Conservation (phyloP, 2,888 invertebrate species). For the Ennomos quercinarius region DNA sequence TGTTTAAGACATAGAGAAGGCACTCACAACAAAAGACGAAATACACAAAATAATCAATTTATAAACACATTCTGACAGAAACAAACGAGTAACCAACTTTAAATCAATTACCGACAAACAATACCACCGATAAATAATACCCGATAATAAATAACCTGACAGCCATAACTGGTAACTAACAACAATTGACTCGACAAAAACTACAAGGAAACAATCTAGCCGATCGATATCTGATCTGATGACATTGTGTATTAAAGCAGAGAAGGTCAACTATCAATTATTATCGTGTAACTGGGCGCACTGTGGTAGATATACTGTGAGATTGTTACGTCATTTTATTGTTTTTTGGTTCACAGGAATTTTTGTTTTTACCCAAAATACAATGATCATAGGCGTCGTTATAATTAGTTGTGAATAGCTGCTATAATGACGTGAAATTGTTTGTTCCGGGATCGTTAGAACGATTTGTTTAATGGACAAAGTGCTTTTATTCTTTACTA, state of each 20-base stretch:
- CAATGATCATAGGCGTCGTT: background rate
- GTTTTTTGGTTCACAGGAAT: slow-evolving; percentile 23
- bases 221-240: slow-evolving; percentile 32
- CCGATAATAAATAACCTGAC: slow-evolving; percentile 17
- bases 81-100: slow-evolving; percentile 5
- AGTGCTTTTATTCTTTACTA: too few species aligned
- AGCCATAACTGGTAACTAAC: slow-evolving; percentile 8
- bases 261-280: slow-evolving; percentile 32
- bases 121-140: slow-evolving; percentile 11
- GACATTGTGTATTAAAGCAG: slow-evolving; percentile 24
- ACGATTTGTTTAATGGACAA: too few species aligned
- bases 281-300: slow-evolving; percentile 17
- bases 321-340: slow-evolving; percentile 17
- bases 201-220: slow-evolving; percentile 29
- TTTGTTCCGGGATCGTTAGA: too few species aligned
- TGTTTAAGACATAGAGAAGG: too few species aligned
- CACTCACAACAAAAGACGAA: too few species aligned
- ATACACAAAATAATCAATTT: too few species aligned
- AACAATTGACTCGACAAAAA: slow-evolving; percentile 34
- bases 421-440: background rate
- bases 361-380: background rate
- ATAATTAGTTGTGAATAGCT: background rate
- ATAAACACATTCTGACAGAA: background rate
- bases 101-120: slow-evolving; percentile 19
- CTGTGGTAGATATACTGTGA: slow-evolving; percentile 14